phyloP scores from a whole-genome alignment of 2,797 vertebrate species.

The Hydrolagus colliei region DNA sequence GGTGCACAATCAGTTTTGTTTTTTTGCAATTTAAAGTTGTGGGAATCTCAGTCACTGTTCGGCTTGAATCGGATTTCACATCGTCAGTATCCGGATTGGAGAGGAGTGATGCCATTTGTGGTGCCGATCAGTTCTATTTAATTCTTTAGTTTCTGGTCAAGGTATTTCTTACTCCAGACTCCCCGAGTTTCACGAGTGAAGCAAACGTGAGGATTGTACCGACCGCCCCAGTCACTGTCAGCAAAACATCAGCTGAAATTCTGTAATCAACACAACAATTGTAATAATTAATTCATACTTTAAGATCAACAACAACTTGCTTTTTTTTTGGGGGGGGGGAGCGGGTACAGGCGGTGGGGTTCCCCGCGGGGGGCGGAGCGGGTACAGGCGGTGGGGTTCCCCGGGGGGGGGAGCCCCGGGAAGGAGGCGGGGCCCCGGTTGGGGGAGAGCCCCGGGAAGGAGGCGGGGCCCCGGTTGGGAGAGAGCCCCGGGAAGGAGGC shows the following conservation, averaged over 20 bases:
- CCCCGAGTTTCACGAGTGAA: background rate
- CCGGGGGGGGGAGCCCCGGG: too few species aligned
- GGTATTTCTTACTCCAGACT: background rate
- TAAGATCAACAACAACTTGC: background rate
- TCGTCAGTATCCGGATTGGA: background rate
- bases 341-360: too few species aligned
- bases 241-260: background rate
- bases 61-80: conserved; percentile 7
- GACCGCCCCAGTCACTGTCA: background rate
- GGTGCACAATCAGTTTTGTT: conserved; percentile 64
- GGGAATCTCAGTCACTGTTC: background rate
- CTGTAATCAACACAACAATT: background rate
- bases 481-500: too few species aligned
- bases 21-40: background rate
- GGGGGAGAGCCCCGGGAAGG: too few species aligned
- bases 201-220: background rate
- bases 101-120: conserved; percentile 13
- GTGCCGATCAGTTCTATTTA: background rate
- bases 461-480: too few species aligned
- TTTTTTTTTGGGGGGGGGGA: too few species aligned
- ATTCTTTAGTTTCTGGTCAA: background rate
- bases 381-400: too few species aligned
- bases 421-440: too few species aligned
- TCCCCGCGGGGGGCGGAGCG: too few species aligned
- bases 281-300: background rate